phyloP scores from a whole-genome alignment of 2,888 invertebrate genomes.

The Lamellibrachia satsuma region DNA sequence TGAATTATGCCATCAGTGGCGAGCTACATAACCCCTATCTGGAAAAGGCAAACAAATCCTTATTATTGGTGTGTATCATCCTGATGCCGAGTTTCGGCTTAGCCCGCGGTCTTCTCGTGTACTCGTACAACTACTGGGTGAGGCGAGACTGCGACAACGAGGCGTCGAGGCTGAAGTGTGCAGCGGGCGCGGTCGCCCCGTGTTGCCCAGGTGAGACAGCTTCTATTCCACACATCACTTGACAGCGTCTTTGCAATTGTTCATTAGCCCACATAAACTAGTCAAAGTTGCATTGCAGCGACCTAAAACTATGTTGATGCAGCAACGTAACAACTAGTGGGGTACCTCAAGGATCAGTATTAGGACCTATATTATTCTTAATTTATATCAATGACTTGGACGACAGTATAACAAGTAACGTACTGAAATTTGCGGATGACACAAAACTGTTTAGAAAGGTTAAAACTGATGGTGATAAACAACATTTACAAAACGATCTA shows the following conservation, averaged over 20 bases:
- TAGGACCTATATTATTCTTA: too few species aligned
- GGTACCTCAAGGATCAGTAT: too few species aligned
- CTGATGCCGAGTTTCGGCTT: background rate
- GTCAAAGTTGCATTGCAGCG: background rate
- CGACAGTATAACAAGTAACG: too few species aligned
- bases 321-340: background rate
- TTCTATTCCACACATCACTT: background rate
- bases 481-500: too few species aligned
- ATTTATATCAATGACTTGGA: too few species aligned
- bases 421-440: too few species aligned
- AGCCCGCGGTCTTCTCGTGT: background rate
- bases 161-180: background rate
- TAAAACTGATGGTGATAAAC: too few species aligned
- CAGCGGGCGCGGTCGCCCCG: background rate
- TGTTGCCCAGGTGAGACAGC: background rate
- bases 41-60: background rate
- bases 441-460: too few species aligned
- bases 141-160: background rate
- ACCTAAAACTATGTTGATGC: background rate
- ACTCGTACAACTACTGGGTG: background rate
- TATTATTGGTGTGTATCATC: background rate
- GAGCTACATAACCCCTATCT: background rate
- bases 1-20: background rate
- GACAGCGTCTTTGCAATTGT: background rate
- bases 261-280: too few species aligned